Evolutionary conservation across 2,888 invertebrate genomes (phyloP).

Genomic region (Crocallis elinguaria): DNA sequence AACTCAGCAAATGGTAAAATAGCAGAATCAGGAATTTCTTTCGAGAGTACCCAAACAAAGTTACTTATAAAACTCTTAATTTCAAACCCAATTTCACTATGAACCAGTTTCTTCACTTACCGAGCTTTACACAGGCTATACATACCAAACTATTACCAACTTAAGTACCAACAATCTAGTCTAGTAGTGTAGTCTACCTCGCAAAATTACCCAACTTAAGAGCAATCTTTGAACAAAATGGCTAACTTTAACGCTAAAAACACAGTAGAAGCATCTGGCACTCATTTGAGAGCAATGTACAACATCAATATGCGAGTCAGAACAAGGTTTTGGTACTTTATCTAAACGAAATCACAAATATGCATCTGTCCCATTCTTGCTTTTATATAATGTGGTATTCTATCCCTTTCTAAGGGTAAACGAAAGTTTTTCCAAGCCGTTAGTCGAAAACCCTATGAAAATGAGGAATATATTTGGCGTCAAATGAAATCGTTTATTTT

Average conservation of each 20-base stretch:
- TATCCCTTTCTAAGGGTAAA: slow-evolving; percentile 45
- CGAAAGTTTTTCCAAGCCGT: slow-evolving; percentile 64
- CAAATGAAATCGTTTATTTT: slow-evolving; percentile 72
- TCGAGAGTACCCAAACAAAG: no score
- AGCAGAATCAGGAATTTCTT: no score
- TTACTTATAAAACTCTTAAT: no score
- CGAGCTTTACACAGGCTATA: slow-evolving; percentile 2
- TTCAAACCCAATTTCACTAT: not conserved
- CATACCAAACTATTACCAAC: slow-evolving; percentile 1
- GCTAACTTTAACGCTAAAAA: slow-evolving; percentile 39
- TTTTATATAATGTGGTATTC: slow-evolving; percentile 1
- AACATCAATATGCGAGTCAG: slow-evolving; percentile 62
- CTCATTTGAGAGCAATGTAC: slow-evolving; percentile 62
- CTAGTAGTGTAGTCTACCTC: slow-evolving; percentile 27
- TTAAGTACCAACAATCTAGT: no score
- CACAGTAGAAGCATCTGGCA: slow-evolving; percentile 53
- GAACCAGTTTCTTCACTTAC: not conserved
- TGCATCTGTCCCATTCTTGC: slow-evolving; percentile 38
- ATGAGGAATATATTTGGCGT: slow-evolving; percentile 70
- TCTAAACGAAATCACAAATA: slow-evolving; percentile 35
- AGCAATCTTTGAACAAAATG: slow-evolving; percentile 31
- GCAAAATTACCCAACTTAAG: slow-evolving; percentile 39
- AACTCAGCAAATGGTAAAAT: no score
- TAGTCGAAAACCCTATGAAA: slow-evolving; percentile 58
- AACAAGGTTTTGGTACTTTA: slow-evolving; percentile 50